Evolutionary conservation across 1,140 invertebrate species (phyloP), one percentile per base, ranked within the genome.

Genomic region (Battus philenor): DNA sequence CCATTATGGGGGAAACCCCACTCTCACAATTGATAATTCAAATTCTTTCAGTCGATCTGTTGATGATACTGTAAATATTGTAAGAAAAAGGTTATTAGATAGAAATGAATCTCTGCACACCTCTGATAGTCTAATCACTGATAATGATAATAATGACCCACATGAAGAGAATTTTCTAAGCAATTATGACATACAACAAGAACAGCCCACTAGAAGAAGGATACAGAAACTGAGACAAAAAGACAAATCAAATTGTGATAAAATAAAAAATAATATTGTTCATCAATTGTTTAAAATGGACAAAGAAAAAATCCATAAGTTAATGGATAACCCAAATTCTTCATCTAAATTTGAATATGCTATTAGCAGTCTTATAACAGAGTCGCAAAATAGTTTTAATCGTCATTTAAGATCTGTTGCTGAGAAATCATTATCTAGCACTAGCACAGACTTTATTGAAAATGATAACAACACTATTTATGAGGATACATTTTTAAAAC

Each of bases 331-430:
- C 55, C 81, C 81, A 20, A 79, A 70, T 39, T 81, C 71, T 13
- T 85, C 81, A 30, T 54, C 67, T 20, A 85, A 85, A 54, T 85
- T 85, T 70, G 81, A 85, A 59, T 85, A 78, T 75, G 81, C 81
- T 5, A 75, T 85, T 11, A 85, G 68, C 31, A 85, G 74, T 47
- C 52, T 85, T 22, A 75, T 85, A 52, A 85, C 77, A 16, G 81
- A 85, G 56, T 81, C 79, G 22, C 81, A 83, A 50, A 83, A 75
- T 45, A 85, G 79, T 50, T 72, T 76, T 13, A 81, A 85, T 45
- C 64, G 72, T 16, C 79, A 83, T 44, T 29, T 79, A 31, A 61
- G 81, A 43, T 78, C 79, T 51, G 68, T 73, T 22, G 81, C 81
- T 27, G 81, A 85, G 27, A 81, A 85, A 54, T 81, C 81, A 15